Percentiles rank a stretch among this genome's conserved stretches.
Conservation (phyloP, 2,113 vertebrate species). For the Epinephelus moara region DNA sequence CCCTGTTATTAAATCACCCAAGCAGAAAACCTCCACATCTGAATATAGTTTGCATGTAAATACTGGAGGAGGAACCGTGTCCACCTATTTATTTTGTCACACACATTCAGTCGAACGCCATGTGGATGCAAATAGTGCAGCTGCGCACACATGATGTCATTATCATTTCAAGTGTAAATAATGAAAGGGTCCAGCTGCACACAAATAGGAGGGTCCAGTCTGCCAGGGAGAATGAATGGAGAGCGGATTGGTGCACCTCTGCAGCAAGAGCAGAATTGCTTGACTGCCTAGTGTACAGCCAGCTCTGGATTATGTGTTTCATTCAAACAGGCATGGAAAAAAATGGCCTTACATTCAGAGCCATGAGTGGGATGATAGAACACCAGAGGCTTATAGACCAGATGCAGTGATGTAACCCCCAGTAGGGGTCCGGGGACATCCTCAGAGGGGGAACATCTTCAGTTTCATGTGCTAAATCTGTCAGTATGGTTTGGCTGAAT, state of each 20-base stretch:
- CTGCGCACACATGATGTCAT: slow-evolving; percentile 80
- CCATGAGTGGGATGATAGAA: slow-evolving; percentile 28
- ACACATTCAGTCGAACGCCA: slow-evolving; percentile 56
- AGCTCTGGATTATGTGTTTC: slow-evolving; percentile 25
- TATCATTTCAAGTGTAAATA: slow-evolving; percentile 83
- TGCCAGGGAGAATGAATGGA: slow-evolving; percentile 62
- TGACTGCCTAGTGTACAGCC: slow-evolving; percentile 22
- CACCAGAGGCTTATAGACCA: slow-evolving; percentile 18
- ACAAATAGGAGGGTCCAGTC: slow-evolving; percentile 55
- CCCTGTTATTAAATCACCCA: slow-evolving; percentile 20
- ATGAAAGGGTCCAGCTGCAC: slow-evolving; percentile 83
- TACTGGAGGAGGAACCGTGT: slow-evolving; percentile 32
- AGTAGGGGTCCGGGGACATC: slow-evolving; percentile 1
- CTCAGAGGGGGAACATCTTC: slow-evolving; percentile 9
- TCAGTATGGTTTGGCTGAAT: background rate
- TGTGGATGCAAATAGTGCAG: slow-evolving; percentile 80
- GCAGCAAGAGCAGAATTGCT: slow-evolving; percentile 33
- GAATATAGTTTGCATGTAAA: slow-evolving; percentile 39
- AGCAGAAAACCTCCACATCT: slow-evolving; percentile 21
- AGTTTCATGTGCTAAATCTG: slow-evolving; percentile 7
- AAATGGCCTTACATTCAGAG: slow-evolving; percentile 4
- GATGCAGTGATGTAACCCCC: slow-evolving; percentile 14
- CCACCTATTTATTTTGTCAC: slow-evolving; percentile 62
- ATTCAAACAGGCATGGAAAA: slow-evolving; percentile 29
- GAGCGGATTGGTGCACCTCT: slow-evolving; percentile 43